A percentile compares a stretch with the other conserved stretches of the same genome.
Conservation (phyloP, 2,113 vertebrate genomes). For the Athene cunicularia region DNA sequence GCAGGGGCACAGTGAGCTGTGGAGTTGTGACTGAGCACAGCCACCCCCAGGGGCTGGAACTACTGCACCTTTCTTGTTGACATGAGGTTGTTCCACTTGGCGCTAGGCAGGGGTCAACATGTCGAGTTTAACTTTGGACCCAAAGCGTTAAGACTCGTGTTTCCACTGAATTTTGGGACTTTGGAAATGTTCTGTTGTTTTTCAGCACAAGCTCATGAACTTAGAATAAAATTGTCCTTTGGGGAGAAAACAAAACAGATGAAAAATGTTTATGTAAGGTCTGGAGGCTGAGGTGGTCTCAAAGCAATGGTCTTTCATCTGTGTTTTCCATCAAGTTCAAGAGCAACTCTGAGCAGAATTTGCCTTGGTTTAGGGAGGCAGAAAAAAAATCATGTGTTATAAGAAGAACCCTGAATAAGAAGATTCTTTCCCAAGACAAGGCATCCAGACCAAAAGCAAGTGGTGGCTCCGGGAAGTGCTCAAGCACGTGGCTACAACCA, state of each 20-base stretch:
- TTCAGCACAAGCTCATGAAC: not conserved
- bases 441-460: not conserved
- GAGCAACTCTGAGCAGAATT: not conserved
- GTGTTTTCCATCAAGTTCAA: not conserved
- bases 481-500: rapidly evolving
- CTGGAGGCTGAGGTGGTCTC: not conserved
- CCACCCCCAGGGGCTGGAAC: not conserved
- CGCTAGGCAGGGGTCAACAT: not conserved
- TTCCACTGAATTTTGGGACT: not conserved
- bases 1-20: not conserved
- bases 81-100: not conserved
- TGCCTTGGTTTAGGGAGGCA: not conserved
- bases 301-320: not conserved
- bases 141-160: not conserved
- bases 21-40: not conserved
- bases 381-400: not conserved
- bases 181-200: not conserved
- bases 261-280: not conserved
- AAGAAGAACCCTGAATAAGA: not conserved
- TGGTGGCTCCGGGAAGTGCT: not conserved
- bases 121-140: not conserved
- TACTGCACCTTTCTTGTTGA: not conserved
- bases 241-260: not conserved
- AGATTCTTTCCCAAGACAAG: not conserved
- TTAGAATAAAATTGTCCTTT: not conserved